Conservation (phyloP, 2,797 vertebrate species). For the Botia almorhae region DNA sequence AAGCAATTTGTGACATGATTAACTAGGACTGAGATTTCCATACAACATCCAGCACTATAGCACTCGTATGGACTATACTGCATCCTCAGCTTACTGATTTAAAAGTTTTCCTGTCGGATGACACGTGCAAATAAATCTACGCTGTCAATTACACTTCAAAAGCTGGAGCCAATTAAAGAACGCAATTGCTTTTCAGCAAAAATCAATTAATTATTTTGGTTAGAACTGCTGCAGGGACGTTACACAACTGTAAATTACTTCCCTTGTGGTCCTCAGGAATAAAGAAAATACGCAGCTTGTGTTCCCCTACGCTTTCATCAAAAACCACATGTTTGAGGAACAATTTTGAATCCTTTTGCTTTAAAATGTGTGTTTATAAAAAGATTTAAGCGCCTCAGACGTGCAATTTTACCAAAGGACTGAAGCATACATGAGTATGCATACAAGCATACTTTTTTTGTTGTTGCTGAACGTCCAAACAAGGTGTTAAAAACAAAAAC, state of each 20-base stretch:
- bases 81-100: conserved; percentile 28
- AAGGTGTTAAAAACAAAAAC: too few species aligned
- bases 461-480: neutral
- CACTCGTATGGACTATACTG: neutral
- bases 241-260: conserved; percentile 64
- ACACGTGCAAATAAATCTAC: conserved; percentile 51
- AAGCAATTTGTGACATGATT: too few species aligned
- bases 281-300: conserved; percentile 34
- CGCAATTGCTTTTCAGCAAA: conserved; percentile 51
- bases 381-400: neutral
- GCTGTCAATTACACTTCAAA: conserved; percentile 59
- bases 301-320: conserved; percentile 54
- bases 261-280: conserved; percentile 39
- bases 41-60: neutral
- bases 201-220: conserved; percentile 66
- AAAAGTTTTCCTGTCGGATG: conserved; percentile 22
- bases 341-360: conserved; percentile 36
- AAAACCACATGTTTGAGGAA: conserved; percentile 58
- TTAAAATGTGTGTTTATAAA: conserved; percentile 9
- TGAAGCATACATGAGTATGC: conserved; percentile 8
- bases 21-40: neutral
- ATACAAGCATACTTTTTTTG: too few species aligned
- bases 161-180: conserved; percentile 70
- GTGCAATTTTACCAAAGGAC: neutral
- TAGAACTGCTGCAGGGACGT: conserved; percentile 50